These are phyloP conservation scores for Leptosomus discolor DNA, from an alignment of 2,113 vertebrate species.

Conservation along the genomic window DNA sequence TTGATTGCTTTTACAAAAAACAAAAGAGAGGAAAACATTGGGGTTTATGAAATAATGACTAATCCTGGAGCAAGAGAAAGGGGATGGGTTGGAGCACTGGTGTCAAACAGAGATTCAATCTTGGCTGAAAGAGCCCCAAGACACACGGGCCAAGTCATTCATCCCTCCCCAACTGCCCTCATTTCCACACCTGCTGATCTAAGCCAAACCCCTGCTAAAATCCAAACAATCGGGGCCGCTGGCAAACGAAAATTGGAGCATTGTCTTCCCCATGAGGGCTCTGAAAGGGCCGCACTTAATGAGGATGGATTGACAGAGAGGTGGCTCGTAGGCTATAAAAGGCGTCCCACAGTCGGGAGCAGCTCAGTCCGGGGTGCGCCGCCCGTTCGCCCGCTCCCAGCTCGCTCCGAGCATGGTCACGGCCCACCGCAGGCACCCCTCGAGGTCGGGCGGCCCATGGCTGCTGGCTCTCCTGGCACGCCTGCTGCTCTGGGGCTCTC, in stretches of 20 bases:
- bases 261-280: conserved; percentile 65
- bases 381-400: not conserved
- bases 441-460: not conserved
- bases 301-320: conserved; percentile 64
- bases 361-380: not conserved
- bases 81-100: conserved; percentile 40
- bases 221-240: conserved; percentile 61
- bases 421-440: not conserved
- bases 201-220: conserved; percentile 68
- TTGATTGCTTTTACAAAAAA: conserved; percentile 67
- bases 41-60: conserved; percentile 67
- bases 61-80: conserved; percentile 63
- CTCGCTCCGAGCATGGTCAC: not conserved
- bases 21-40: conserved; percentile 58
- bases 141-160: conserved; percentile 46
- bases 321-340: conserved; percentile 65
- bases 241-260: conserved; percentile 64
- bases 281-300: conserved; percentile 65
- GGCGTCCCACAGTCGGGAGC: not conserved
- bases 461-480: not conserved
- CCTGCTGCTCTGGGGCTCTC: not conserved
- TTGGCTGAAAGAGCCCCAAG: conserved; percentile 54
- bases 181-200: conserved; percentile 73
- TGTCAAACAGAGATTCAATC: conserved; percentile 66
- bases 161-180: conserved; percentile 61